These are phyloP conservation scores for Alouatta palliata DNA, from an alignment of 2,113 vertebrate genomes.

Conservation along the genomic window DNA sequence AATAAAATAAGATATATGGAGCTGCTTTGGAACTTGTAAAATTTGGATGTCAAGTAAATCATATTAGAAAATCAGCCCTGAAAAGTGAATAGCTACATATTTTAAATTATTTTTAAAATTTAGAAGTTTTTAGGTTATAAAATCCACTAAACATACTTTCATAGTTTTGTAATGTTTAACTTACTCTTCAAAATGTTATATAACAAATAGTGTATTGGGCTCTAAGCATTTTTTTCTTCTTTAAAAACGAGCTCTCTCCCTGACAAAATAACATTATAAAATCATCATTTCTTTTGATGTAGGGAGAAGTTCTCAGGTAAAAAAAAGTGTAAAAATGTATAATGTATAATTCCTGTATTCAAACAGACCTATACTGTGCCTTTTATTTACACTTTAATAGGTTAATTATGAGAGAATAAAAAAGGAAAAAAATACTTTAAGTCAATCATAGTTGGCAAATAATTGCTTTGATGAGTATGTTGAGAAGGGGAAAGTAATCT, in stretches of 20 bases:
- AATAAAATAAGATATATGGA: background rate
- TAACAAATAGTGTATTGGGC: background rate
- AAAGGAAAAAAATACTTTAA: background rate
- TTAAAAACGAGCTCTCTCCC: background rate
- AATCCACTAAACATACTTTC: background rate
- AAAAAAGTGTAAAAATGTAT: background rate
- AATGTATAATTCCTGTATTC: background rate
- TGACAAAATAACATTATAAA: background rate
- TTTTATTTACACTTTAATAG: background rate
- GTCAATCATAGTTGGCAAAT: background rate
- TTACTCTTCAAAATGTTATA: background rate
- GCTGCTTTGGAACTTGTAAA: background rate
- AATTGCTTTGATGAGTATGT: background rate
- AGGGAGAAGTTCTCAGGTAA: background rate
- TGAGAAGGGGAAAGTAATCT: background rate
- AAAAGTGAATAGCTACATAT: background rate
- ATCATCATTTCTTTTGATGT: background rate
- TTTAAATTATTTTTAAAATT: background rate
- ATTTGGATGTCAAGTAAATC: background rate
- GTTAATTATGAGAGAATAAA: background rate
- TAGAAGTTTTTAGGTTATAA: background rate
- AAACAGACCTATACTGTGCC: background rate
- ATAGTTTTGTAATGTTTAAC: background rate
- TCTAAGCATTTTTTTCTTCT: background rate
- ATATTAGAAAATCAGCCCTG: slow-evolving; percentile 12